Conservation (phyloP, 2,888 invertebrate species). For the Acanthosepion esculentum region DNA sequence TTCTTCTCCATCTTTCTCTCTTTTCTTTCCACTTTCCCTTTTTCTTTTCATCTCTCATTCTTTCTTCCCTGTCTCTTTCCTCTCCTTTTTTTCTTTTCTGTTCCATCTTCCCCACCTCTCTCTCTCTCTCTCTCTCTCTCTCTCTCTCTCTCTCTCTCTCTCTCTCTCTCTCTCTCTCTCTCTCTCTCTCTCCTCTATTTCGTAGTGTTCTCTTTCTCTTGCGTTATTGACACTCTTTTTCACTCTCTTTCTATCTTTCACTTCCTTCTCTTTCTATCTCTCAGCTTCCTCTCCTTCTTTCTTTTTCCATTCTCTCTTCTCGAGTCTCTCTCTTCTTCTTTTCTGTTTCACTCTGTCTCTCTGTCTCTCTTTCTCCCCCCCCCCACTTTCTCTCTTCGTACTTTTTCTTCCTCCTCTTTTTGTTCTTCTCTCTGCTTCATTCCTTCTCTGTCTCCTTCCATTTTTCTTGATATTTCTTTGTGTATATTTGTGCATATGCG, state of each 20-base stretch:
- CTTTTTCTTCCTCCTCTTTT: neutral
- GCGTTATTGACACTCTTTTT: neutral
- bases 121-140: neutral
- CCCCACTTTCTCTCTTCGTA: neutral
- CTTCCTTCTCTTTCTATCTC: neutral
- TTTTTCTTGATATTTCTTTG: no score
- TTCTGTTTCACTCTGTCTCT: rapidly evolving
- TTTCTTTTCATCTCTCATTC: neutral
- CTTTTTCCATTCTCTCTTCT: neutral
- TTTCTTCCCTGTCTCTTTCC: neutral
- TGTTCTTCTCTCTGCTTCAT: neutral
- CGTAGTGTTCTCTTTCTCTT: neutral
- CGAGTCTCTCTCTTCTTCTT: neutral
- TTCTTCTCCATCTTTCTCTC: neutral
- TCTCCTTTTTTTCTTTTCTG: neutral
- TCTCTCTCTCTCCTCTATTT: neutral
- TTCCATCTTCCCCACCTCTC: no score
- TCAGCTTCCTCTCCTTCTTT: neutral
- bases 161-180: neutral
- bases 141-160: neutral
- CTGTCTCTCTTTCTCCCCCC: neutral
- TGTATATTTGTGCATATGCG: no score
- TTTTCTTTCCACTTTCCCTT: neutral
- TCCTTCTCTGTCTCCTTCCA: neutral
- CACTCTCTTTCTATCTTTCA: neutral